Conservation (phyloP, 2,797 vertebrate genomes). For the Aeoliscus strigatus region DNA sequence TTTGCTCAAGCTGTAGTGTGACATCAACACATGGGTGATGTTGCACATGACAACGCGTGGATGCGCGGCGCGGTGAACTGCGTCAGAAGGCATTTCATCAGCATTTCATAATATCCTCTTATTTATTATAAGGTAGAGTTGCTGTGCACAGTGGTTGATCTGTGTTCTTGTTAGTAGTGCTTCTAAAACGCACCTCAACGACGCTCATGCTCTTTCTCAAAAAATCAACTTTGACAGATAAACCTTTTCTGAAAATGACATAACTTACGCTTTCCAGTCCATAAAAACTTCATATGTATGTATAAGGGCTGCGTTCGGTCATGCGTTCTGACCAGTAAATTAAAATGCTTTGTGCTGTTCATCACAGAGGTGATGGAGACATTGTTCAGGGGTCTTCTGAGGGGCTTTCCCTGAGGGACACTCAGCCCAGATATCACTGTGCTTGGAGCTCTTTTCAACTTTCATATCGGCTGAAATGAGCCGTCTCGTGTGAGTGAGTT, state of each 20-base stretch:
- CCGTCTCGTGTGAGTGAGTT: slow-evolving; percentile 72
- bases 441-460: slow-evolving; percentile 41
- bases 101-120: not conserved
- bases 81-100: too few relatives aligned
- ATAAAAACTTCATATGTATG: slow-evolving; percentile 3
- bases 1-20: too few relatives aligned
- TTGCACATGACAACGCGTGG: slow-evolving; percentile 1
- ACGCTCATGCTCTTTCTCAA: not conserved
- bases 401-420: slow-evolving; percentile 60
- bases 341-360: slow-evolving; percentile 54
- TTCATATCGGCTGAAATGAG: slow-evolving; percentile 57
- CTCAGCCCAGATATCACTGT: slow-evolving; percentile 47
- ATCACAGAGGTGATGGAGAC: slow-evolving; percentile 48
- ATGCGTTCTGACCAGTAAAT: slow-evolving; percentile 39
- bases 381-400: slow-evolving; percentile 44
- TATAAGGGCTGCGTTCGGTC: slow-evolving; percentile 4
- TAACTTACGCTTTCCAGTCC: not conserved
- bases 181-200: not conserved
- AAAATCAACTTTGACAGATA: not conserved
- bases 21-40: too few relatives aligned
- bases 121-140: not conserved
- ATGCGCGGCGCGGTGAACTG: not conserved
- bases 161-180: not conserved
- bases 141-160: not conserved
- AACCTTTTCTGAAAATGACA: not conserved